Conservation (phyloP, 2,113 vertebrate genomes). For the Nyctereutes procyonoides region DNA sequence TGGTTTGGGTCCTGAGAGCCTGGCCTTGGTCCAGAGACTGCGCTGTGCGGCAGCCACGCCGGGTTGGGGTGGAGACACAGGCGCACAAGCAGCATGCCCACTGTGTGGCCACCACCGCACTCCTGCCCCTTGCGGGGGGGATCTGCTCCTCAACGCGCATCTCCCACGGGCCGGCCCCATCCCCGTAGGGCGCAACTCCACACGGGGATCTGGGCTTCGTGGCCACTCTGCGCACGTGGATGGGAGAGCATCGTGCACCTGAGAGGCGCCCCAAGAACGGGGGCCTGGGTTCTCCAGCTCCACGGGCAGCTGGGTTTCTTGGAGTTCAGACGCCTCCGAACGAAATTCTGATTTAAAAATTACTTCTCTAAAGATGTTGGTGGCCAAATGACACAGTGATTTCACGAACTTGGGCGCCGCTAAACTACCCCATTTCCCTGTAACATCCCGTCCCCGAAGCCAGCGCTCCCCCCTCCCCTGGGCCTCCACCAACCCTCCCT, state of each 20-base stretch:
- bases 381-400: not conserved
- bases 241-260: not conserved
- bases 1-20: not conserved
- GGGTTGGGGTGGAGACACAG: not conserved
- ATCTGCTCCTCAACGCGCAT: rapidly evolving
- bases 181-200: not conserved
- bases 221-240: not conserved
- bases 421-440: not conserved
- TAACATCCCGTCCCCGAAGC: rapidly evolving
- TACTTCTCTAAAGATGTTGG: not conserved
- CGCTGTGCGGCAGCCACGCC: not conserved
- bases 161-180: not conserved
- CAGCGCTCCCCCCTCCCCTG: rapidly evolving
- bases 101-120: rapidly evolving
- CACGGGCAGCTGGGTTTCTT: rapidly evolving
- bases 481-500: rapidly evolving
- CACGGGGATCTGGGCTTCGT: not conserved
- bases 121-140: rapidly evolving
- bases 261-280: not conserved
- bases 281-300: rapidly evolving
- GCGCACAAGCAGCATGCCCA: rapidly evolving
- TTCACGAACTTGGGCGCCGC: not conserved
- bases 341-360: not conserved
- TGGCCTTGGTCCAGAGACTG: no score
- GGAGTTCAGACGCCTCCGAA: not conserved